Percentiles rank a stretch among this genome's conserved stretches.
These are phyloP conservation scores for Tribolium freemani DNA, from an alignment of 2,888 invertebrate species.

Conservation along the genomic window DNA sequence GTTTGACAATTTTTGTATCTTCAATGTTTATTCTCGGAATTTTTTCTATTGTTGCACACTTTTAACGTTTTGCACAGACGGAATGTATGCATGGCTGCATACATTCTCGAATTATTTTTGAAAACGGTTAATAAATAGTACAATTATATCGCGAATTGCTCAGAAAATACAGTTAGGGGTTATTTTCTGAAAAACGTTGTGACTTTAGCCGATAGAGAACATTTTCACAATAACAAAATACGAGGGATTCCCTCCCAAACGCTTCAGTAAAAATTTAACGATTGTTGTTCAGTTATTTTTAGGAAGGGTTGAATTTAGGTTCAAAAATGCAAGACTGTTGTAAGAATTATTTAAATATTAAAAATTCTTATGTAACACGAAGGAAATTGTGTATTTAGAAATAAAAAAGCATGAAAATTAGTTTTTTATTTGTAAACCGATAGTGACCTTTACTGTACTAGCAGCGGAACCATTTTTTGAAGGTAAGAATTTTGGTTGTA, in stretches of 20 bases:
- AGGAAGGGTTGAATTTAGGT: constrained; percentile 8
- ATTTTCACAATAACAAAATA: constrained; percentile 14
- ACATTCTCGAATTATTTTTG: constrained; percentile 12
- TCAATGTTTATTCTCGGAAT: constrained; percentile 26
- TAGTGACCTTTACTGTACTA: not conserved
- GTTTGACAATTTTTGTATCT: constrained; percentile 32
- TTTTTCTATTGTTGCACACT: constrained; percentile 37
- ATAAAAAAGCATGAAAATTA: constrained; percentile 46
- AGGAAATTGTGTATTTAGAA: constrained; percentile 54
- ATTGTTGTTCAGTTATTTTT: constrained; percentile 21
- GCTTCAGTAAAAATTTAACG: constrained; percentile 14
- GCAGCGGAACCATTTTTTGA: not conserved
- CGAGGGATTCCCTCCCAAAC: not conserved
- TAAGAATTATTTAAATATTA: constrained; percentile 43
- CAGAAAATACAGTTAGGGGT: constrained; percentile 29
- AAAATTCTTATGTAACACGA: constrained; percentile 45
- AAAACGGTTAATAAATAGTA: constrained; percentile 16
- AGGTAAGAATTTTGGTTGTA: not conserved
- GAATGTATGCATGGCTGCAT: constrained; percentile 9
- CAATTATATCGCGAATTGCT: constrained; percentile 33
- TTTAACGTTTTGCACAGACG: constrained; percentile 29
- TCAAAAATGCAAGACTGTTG: constrained; percentile 52
- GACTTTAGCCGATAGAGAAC: constrained; percentile 2
- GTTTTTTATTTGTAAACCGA: not conserved
- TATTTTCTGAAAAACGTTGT: constrained; percentile 23